A percentile compares a stretch with the other conserved stretches of the same genome.
Evolutionary conservation across 2,797 vertebrate species (phyloP).

Genomic region (Sus cebifrons): DNA sequence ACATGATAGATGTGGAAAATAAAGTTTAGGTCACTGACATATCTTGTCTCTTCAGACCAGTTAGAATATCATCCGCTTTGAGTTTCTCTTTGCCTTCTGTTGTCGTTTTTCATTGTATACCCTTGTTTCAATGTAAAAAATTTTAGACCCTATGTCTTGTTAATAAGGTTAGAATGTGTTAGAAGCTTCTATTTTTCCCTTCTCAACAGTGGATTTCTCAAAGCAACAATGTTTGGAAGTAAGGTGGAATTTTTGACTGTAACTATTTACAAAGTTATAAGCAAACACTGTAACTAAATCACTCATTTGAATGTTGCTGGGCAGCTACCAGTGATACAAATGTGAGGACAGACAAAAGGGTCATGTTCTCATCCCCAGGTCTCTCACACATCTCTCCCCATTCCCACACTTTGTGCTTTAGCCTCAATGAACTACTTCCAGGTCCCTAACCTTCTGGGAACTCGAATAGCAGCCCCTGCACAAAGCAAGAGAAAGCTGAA

Average conservation of each 20-base stretch:
- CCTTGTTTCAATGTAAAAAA: slow-evolving; percentile 20
- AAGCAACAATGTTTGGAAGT: slow-evolving; percentile 41
- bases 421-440: not conserved
- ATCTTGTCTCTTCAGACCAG: not conserved
- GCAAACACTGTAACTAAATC: slow-evolving; percentile 3
- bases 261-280: slow-evolving; percentile 55
- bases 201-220: slow-evolving; percentile 21
- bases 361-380: not conserved
- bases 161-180: slow-evolving; percentile 53
- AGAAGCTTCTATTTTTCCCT: not conserved
- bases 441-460: not conserved
- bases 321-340: not conserved
- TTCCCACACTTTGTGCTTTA: not conserved
- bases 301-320: not conserved
- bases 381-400: not conserved
- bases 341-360: not conserved
- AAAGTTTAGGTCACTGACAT: not conserved
- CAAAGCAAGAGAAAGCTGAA: slow-evolving; percentile 13
- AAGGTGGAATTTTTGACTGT: not conserved
- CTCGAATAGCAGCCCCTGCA: not conserved
- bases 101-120: not conserved
- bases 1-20: not conserved
- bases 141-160: not conserved
- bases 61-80: not conserved
- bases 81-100: not conserved